A percentile compares a stretch with the other conserved stretches of the same genome.
Conservation (phyloP, 2,888 invertebrate genomes). For the Diaprepes abbreviatus region DNA sequence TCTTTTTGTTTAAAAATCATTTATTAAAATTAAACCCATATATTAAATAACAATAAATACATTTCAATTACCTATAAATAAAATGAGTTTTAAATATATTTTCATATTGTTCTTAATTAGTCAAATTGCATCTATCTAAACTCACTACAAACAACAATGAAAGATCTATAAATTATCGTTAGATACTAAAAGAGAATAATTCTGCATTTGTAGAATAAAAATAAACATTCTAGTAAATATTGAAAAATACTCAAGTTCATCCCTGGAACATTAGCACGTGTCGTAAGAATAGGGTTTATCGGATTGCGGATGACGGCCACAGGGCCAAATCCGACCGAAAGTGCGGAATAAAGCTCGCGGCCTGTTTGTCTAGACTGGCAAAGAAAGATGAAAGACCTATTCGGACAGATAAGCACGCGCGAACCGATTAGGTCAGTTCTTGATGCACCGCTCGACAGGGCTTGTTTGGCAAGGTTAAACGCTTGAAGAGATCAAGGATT, state of each 20-base stretch:
- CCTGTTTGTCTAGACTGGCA: constrained; percentile 49
- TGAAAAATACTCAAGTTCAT: constrained; percentile 8
- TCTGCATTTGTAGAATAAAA: too few relatives aligned
- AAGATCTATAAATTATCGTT: too few relatives aligned
- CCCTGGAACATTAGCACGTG: constrained; percentile 45
- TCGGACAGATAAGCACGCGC: constrained; percentile 63
- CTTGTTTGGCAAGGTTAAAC: constrained; percentile 46
- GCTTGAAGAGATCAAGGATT: constrained; percentile 27
- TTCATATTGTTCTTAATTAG: too few relatives aligned
- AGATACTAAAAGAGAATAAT: too few relatives aligned
- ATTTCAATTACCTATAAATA: too few relatives aligned
- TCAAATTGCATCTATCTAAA: too few relatives aligned
- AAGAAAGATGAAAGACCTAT: constrained; percentile 54
- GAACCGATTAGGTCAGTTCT: constrained; percentile 60
- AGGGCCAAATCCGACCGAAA: constrained; percentile 44
- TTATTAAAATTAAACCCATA: too few relatives aligned
- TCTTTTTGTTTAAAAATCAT: too few relatives aligned
- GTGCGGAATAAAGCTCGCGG: constrained; percentile 44
- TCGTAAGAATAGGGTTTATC: constrained; percentile 48
- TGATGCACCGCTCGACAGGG: constrained; percentile 55
- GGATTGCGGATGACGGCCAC: constrained; percentile 46
- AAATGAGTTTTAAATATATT: too few relatives aligned
- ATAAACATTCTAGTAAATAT: too few relatives aligned
- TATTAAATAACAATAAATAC: too few relatives aligned
- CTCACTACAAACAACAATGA: too few relatives aligned